These are phyloP conservation scores for Hippocampus kuda DNA, from an alignment of 2,797 vertebrate species.

Conservation along the genomic window DNA sequence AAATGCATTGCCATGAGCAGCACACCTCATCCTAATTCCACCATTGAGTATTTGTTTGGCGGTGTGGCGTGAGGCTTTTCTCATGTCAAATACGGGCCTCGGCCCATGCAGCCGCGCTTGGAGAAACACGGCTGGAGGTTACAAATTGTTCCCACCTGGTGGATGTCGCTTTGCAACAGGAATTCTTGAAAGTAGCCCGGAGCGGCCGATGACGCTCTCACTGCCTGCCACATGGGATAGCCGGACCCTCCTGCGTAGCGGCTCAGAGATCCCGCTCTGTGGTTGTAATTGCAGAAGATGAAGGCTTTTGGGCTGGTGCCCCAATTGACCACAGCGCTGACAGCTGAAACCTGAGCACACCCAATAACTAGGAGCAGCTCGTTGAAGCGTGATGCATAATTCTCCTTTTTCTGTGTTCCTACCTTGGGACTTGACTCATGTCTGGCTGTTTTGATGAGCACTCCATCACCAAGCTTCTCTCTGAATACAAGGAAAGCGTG, in stretches of 20 bases:
- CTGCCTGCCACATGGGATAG: conserved; percentile 67
- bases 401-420: conserved; percentile 12
- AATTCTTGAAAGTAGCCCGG: conserved; percentile 73
- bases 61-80: no score
- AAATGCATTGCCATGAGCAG: no score
- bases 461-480: conserved; percentile 57
- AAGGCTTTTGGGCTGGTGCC: conserved; percentile 67
- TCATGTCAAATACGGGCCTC: not conserved
- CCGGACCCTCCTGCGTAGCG: conserved; percentile 61
- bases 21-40: no score
- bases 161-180: conserved; percentile 63
- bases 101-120: not conserved
- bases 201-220: conserved; percentile 67
- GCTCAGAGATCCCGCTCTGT: conserved; percentile 59
- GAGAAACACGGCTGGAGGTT: no score
- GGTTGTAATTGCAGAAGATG: conserved; percentile 71
- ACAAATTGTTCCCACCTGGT: conserved; percentile 54
- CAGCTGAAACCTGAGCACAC: conserved; percentile 62
- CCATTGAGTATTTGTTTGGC: no score
- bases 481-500: conserved; percentile 35
- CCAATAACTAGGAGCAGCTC: not conserved
- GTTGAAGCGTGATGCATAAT: not conserved
- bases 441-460: conserved; percentile 65
- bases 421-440: conserved; percentile 64
- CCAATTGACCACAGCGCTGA: conserved; percentile 70